Percentiles rank a stretch among this genome's conserved stretches.
phyloP scores from a whole-genome alignment of 2,888 invertebrate genomes.

The Lasius fuliginosus region DNA sequence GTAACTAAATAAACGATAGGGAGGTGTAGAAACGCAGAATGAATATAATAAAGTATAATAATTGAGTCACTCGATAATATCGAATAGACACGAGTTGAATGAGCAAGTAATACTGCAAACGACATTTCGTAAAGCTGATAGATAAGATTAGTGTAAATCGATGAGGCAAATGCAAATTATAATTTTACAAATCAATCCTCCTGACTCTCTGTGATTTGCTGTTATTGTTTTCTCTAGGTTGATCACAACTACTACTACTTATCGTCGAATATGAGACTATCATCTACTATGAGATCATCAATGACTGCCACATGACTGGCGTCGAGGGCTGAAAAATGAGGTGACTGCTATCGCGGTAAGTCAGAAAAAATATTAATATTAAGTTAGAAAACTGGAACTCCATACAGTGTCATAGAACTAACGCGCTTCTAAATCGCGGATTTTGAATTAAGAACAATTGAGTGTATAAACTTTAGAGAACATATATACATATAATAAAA shows the following conservation, averaged over 20 bases:
- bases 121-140: slow-evolving; percentile 10
- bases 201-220: slow-evolving; percentile 56
- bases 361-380: not conserved
- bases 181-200: slow-evolving; percentile 12
- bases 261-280: slow-evolving; percentile 62
- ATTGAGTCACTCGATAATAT: slow-evolving; percentile 40
- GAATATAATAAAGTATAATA: not conserved
- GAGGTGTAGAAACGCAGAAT: not conserved
- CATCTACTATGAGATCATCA: slow-evolving; percentile 60
- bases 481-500: no score
- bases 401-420: not conserved
- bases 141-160: slow-evolving; percentile 27
- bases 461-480: not conserved
- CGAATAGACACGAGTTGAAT: slow-evolving; percentile 39
- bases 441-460: not conserved
- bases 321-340: slow-evolving; percentile 37
- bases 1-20: slow-evolving; percentile 14
- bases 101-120: slow-evolving; percentile 25
- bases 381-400: not conserved
- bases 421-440: not conserved
- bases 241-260: slow-evolving; percentile 60
- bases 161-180: slow-evolving; percentile 24
- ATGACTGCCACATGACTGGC: slow-evolving; percentile 79
- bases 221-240: slow-evolving; percentile 79
- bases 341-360: slow-evolving; percentile 11